Percentiles rank a stretch among this genome's conserved stretches.
Evolutionary conservation across 2,797 vertebrate species (phyloP).

Genomic region (Rhinogobio ventralis): DNA sequence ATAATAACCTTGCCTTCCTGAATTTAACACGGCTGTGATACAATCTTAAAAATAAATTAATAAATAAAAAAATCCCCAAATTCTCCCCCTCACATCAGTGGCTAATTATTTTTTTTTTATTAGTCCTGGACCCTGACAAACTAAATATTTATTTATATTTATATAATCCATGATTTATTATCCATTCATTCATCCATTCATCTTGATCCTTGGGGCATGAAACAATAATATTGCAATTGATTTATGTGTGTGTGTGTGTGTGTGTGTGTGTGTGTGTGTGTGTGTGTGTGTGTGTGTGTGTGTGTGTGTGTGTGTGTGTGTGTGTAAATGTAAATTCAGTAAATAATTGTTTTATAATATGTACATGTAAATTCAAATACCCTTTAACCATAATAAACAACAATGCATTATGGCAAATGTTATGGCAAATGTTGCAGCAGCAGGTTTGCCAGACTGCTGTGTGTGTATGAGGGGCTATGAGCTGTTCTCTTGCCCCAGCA

Average conservation of each 20-base stretch:
- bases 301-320: no score
- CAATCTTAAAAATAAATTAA: constrained; percentile 24
- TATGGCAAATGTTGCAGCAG: neutral
- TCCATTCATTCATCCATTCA: neutral
- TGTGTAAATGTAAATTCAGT: no score
- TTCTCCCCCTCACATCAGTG: neutral
- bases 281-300: no score
- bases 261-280: no score
- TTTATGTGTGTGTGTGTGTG: no score
- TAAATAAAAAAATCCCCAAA: no score
- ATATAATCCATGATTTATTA: neutral
- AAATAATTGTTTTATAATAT: no score
- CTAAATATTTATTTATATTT: neutral
- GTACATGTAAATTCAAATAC: neutral
- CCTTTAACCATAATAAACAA: no score
- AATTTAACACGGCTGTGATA: constrained; percentile 58
- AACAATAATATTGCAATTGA: no score
- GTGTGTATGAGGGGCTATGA: neutral
- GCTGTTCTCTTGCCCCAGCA: constrained; percentile 68
- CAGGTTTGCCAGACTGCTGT: constrained; percentile 17
- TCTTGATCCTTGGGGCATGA: neutral
- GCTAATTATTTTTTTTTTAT: neutral
- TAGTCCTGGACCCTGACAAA: neutral
- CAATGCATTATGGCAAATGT: neutral
- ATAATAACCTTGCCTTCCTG: neutral